These are phyloP conservation scores for Oscheius sp. DNA, from an alignment of 2,888 invertebrate species.

Conservation along the genomic window DNA sequence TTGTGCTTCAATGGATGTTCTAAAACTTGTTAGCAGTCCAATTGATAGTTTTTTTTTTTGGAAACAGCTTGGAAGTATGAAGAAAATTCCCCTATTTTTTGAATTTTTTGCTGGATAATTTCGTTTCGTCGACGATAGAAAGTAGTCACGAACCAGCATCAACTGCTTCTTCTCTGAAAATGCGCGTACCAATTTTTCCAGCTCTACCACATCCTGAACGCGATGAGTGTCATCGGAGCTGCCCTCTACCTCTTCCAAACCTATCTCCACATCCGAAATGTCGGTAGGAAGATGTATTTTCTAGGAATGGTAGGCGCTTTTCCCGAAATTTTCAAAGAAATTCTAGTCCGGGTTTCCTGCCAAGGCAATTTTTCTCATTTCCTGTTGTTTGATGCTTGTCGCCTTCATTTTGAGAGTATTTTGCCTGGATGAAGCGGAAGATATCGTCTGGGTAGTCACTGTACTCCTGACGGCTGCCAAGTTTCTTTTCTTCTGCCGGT, in stretches of 20 bases:
- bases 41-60: no score
- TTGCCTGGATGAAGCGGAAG: constrained; percentile 87
- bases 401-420: constrained; percentile 87
- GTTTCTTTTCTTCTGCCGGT: constrained; percentile 95
- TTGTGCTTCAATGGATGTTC: no score
- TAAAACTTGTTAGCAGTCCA: no score
- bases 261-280: constrained; percentile 79
- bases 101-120: no score
- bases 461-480: constrained; percentile 96
- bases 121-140: no score
- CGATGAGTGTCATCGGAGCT: constrained; percentile 85
- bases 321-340: background rate
- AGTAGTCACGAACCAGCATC: no score
- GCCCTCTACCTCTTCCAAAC: constrained; percentile 76
- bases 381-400: constrained; percentile 87
- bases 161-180: no score
- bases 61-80: no score
- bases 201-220: constrained; percentile 78
- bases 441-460: constrained; percentile 90
- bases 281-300: constrained; percentile 92
- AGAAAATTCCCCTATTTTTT: no score
- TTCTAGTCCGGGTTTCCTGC: constrained; percentile 86
- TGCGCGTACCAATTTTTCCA: constrained; percentile 31
- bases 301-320: constrained; percentile 84
- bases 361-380: constrained; percentile 91